Evolutionary conservation across 2,113 vertebrate species (phyloP).

Genomic region (Sebastes fasciatus): DNA sequence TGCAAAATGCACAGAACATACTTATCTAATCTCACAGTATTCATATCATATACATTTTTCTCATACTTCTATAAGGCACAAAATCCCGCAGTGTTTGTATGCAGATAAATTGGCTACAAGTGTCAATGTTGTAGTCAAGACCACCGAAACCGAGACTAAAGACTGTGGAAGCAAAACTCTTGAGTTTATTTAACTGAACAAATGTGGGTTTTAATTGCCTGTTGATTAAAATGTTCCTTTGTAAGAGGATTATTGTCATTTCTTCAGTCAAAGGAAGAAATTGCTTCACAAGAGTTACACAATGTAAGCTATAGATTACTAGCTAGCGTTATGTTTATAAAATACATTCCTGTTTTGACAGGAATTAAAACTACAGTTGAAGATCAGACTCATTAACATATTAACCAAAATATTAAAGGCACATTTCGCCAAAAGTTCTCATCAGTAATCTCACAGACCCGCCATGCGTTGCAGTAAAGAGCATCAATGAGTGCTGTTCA

Average conservation of each 20-base stretch:
- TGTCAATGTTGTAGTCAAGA: too few species aligned
- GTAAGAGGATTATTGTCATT: neutral
- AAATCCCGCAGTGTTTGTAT: neutral
- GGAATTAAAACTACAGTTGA: neutral
- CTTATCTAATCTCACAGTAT: conserved; percentile 10
- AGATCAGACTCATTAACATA: neutral
- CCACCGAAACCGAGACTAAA: too few species aligned
- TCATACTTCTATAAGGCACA: neutral
- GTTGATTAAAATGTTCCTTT: neutral
- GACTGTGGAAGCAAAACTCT: neutral
- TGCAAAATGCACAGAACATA: neutral
- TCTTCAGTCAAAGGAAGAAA: conserved; percentile 5
- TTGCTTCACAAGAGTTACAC: neutral
- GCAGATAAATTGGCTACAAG: too few species aligned
- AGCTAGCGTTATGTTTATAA: neutral
- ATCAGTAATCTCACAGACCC: neutral
- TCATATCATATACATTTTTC: neutral
- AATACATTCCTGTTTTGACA: neutral
- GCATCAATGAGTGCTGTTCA: neutral
- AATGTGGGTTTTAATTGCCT: neutral
- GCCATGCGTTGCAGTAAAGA: neutral
- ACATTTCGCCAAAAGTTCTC: neutral
- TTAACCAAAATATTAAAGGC: neutral
- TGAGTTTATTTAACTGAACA: neutral
- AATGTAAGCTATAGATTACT: neutral